Base-by-base conservation (phyloP, 2,113 vertebrate species). In the Cyprinodon variegatus region DNA sequence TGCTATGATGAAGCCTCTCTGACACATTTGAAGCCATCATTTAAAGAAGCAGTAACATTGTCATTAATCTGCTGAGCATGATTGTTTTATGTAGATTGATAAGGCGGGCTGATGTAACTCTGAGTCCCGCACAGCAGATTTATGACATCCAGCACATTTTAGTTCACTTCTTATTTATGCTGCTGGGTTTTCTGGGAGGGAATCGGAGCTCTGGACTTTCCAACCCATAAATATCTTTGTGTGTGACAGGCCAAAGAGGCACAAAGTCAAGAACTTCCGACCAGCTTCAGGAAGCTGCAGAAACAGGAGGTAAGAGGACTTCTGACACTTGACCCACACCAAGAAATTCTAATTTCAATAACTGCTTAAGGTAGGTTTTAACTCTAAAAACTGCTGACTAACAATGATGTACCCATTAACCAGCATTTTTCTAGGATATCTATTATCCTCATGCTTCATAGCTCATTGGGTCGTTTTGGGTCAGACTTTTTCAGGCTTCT, bases 211-310 rank as follows among this genome's bases (percentile, higher is more conserved):
- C 68, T 82, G 63, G 20, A 65, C 78, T 79, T 67, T 70, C 43
- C 46, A 71, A 57, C 40, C 74, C 80, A 88, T 93, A 90, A 92
- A 92, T 91, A 80, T 90, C 45, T 61, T 38, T 74, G 70, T 75
- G 69, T 17, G 81, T 76, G 91, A 90, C 84, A 79, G 68, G 46
- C 62, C 74, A 82, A 66, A 88, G 88, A 77, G 77, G 46, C 48
- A 17, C 10, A 78, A 62, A 68, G 76, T 79, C 66, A 87, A 84
- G 78, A 77, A 76, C 84, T 90, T 93, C 90, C 86, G 87, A 90
- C 73, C 76, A 75, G 72, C 79, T 71, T 71, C 89, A 92, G 93
- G 90, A 93, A 92, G 86, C 85, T 78, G 72, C 46, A 84, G 71
- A 82, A 81, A 84, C 75, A 77, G 65, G 73, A 88, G 76, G 87